Evolutionary conservation across 2,113 vertebrate species (phyloP).

Genomic region (Mormyrus iriodes): DNA sequence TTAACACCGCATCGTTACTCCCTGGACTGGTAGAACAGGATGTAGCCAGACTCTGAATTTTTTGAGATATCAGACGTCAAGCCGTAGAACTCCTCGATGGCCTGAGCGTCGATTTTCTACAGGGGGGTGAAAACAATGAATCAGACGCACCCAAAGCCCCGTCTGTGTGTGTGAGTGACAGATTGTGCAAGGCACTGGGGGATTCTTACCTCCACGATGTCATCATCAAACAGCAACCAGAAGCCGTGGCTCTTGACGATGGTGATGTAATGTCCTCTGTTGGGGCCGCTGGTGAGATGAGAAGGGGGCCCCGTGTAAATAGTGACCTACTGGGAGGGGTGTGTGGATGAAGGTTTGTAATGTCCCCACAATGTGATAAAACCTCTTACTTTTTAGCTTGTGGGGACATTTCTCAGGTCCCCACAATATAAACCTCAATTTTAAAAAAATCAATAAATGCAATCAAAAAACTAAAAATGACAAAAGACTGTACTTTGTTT

Average conservation of each 20-base stretch:
- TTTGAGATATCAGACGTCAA: conserved; percentile 76
- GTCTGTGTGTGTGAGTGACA: not conserved
- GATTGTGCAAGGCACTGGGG: not conserved
- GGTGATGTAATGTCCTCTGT: conserved; percentile 93
- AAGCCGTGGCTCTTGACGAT: conserved; percentile 98
- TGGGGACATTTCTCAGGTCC: not conserved
- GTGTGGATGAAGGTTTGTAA: not conserved
- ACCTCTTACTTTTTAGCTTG: not conserved
- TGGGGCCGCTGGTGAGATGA: conserved; percentile 74
- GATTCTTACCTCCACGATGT: conserved; percentile 90
- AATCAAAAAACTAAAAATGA: not conserved
- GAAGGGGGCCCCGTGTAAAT: not conserved
- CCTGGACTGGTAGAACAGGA: conserved; percentile 97
- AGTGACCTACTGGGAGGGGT: not conserved
- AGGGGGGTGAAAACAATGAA: conserved; percentile 27
- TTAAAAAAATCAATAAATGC: not conserved
- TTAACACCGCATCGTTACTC: conserved; percentile 66
- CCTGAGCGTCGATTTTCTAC: conserved; percentile 98
- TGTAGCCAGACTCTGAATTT: conserved; percentile 97
- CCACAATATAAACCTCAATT: not conserved
- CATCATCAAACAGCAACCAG: conserved; percentile 95
- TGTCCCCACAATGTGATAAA: not conserved
- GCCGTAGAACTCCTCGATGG: conserved; percentile 97
- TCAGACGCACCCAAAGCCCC: not conserved
- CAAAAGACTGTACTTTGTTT: not conserved